These are phyloP conservation scores for Cheumatopsyche charites DNA, from an alignment of 1,140 invertebrate species.

Conservation along the genomic window DNA sequence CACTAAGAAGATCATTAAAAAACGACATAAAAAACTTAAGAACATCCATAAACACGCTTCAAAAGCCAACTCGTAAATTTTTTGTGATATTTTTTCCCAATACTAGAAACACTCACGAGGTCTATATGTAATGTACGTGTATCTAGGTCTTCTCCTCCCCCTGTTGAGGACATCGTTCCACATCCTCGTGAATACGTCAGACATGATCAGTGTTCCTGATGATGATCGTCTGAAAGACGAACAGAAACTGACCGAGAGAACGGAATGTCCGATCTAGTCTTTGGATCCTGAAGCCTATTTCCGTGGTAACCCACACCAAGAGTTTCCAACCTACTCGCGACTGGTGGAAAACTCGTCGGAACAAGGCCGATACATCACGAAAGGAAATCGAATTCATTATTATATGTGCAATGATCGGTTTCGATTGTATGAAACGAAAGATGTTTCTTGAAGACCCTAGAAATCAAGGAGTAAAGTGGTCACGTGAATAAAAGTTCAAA, in stretches of 20 bases:
- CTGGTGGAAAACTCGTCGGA: constrained; percentile 2
- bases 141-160: not conserved
- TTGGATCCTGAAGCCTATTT: constrained; percentile 5
- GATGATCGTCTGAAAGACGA: not conserved
- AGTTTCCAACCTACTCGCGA: constrained; percentile 1
- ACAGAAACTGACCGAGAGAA: not conserved
- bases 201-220: not conserved
- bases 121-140: not conserved
- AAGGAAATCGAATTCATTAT: too few species aligned
- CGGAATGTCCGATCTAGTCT: not conserved
- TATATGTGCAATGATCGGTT: too few species aligned
- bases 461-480: too few species aligned
- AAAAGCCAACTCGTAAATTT: not conserved
- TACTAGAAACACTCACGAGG: not conserved
- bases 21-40: too few species aligned
- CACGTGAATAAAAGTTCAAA: too few species aligned
- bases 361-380: constrained; percentile 1
- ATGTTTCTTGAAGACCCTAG: too few species aligned
- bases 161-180: constrained; percentile 5
- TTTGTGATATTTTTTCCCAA: not conserved
- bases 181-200: constrained; percentile 2
- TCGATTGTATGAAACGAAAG: too few species aligned
- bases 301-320: not conserved
- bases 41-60: too few species aligned
- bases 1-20: too few species aligned